These are phyloP conservation scores for Flabesymbios commensalis DNA, from an alignment of 2,888 invertebrate genomes.

Conservation along the genomic window DNA sequence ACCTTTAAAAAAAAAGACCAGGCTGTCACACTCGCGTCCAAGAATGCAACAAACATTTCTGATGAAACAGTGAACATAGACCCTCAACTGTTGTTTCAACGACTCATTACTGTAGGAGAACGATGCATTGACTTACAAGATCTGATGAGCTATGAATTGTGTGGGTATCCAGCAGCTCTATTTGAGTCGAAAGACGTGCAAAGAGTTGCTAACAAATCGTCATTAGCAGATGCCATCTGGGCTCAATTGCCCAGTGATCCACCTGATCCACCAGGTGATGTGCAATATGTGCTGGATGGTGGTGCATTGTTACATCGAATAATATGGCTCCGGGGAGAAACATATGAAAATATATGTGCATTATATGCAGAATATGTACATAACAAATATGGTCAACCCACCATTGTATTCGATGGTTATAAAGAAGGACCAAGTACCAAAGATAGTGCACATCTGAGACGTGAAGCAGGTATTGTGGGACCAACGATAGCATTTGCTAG, in stretches of 20 bases:
- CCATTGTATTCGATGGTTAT: slow-evolving; percentile 42
- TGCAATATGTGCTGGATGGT: slow-evolving; percentile 28
- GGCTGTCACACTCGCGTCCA: slow-evolving; percentile 17
- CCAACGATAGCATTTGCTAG: not conserved
- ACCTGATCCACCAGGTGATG: not conserved
- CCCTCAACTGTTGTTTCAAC: slow-evolving; percentile 36
- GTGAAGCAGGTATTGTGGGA: not conserved
- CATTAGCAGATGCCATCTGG: slow-evolving; percentile 9
- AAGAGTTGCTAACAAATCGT: not conserved
- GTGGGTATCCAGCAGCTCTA: slow-evolving; percentile 17
- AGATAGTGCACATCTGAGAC: slow-evolving; percentile 30
- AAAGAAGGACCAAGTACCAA: slow-evolving; percentile 32
- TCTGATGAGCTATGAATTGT: slow-evolving; percentile 14
- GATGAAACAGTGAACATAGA: slow-evolving; percentile 28
- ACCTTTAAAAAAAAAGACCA: slow-evolving; percentile 29
- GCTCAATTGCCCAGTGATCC: not conserved
- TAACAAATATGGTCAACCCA: slow-evolving; percentile 20
- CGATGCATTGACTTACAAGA: not conserved
- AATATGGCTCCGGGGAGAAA: slow-evolving; percentile 29
- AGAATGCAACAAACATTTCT: slow-evolving; percentile 11
- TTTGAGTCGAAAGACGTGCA: not conserved
- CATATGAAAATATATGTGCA: slow-evolving; percentile 25
- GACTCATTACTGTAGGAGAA: slow-evolving; percentile 25
- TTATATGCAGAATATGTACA: not conserved
- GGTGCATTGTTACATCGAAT: slow-evolving; percentile 36